Conservation (phyloP, 64 coral and sea anemone genomes). For the Stylophora pistillata region DNA sequence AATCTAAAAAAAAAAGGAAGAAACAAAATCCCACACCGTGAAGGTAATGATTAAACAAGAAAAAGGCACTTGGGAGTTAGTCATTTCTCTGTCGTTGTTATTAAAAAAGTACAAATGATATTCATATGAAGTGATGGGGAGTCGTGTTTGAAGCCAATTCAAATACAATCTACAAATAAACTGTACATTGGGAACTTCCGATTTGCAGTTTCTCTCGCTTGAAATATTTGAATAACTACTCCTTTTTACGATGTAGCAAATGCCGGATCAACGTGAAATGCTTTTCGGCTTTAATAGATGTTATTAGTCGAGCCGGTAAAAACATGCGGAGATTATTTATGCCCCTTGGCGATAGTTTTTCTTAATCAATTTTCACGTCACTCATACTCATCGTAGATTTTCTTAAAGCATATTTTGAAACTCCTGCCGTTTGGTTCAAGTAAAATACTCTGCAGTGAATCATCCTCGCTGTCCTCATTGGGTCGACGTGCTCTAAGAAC, state of each 20-base stretch:
- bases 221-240: slow-evolving; percentile 12
- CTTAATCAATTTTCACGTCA: neutral
- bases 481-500: neutral
- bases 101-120: neutral
- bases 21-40: neutral
- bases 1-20: neutral
- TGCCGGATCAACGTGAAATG: neutral
- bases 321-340: neutral
- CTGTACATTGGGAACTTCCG: slow-evolving; percentile 12
- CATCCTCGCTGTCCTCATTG: neutral
- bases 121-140: slow-evolving; percentile 13
- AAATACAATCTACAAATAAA: slow-evolving; percentile 14
- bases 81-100: neutral
- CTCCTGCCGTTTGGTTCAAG: neutral
- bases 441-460: neutral
- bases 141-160: neutral
- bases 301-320: neutral
- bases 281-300: neutral
- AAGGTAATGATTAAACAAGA: neutral
- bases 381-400: neutral
- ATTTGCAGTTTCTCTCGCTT: slow-evolving; percentile 17
- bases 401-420: neutral
- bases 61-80: neutral
- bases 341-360: neutral
- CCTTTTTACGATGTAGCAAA: neutral